Evolutionary conservation across 2,888 invertebrate species (phyloP).

Genomic region (Aquatica leii): DNA sequence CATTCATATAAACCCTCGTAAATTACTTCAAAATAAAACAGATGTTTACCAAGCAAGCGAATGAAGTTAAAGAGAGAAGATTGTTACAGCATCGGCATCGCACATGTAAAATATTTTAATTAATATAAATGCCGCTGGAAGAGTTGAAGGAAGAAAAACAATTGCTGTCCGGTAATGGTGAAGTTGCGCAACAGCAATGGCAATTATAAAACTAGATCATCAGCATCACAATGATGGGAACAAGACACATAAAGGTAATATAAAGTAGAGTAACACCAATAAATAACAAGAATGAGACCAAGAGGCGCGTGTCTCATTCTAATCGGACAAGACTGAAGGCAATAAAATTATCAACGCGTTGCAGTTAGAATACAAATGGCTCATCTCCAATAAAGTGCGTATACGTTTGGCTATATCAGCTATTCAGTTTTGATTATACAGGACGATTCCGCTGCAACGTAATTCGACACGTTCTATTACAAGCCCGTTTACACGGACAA

Average conservation of each 20-base stretch:
- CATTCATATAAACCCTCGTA: constrained; percentile 47
- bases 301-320: constrained; percentile 57
- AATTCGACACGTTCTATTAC: constrained; percentile 52
- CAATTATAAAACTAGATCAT: constrained; percentile 30
- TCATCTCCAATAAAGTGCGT: constrained; percentile 54
- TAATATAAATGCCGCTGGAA: constrained; percentile 31
- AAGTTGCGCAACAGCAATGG: constrained; percentile 14
- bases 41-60: neutral
- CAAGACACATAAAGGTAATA: constrained; percentile 53
- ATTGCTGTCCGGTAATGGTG: neutral
- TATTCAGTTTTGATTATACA: constrained; percentile 34
- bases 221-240: constrained; percentile 52
- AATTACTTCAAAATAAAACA: constrained; percentile 39
- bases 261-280: constrained; percentile 47
- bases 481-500: constrained; percentile 46
- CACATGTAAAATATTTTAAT: constrained; percentile 38
- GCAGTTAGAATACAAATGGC: constrained; percentile 59
- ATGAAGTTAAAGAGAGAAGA: constrained; percentile 16
- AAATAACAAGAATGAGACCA: constrained; percentile 52
- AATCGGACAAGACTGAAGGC: constrained; percentile 56
- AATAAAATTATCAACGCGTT: constrained; percentile 61
- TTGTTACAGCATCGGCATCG: constrained; percentile 31
- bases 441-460: constrained; percentile 28
- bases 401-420: constrained; percentile 23
- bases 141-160: neutral